These are phyloP conservation scores for Diadromus collaris DNA, from an alignment of 2,888 invertebrate species.

Conservation along the genomic window DNA sequence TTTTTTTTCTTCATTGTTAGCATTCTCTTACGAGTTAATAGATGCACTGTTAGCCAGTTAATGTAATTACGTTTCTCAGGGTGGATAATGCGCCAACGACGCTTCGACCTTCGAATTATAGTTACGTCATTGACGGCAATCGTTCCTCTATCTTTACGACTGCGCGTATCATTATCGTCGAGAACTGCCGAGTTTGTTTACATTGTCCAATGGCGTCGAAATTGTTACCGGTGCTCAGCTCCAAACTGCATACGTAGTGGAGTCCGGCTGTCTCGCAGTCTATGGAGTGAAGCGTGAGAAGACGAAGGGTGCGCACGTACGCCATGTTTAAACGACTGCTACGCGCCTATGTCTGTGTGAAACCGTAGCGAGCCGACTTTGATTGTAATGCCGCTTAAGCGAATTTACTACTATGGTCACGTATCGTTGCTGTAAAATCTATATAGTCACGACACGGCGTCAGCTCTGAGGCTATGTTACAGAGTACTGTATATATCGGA, in stretches of 20 bases:
- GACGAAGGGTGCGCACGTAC: slow-evolving; percentile 27
- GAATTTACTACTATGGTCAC: not conserved
- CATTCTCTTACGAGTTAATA: not conserved
- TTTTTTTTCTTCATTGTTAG: too few relatives aligned
- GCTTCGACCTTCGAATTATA: not conserved
- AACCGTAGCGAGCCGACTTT: not conserved
- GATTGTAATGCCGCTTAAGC: not conserved
- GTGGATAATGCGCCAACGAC: not conserved
- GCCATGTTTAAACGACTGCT: slow-evolving; percentile 11
- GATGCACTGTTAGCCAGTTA: not conserved
- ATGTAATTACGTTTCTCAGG: not conserved
- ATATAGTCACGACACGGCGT: not conserved
- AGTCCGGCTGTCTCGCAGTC: not conserved
- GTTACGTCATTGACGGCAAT: not conserved
- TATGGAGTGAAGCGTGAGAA: slow-evolving; percentile 26
- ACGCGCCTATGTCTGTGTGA: not conserved
- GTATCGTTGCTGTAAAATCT: not conserved
- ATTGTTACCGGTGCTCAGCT: not conserved
- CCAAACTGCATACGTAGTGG: not conserved
- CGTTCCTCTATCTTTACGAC: not conserved
- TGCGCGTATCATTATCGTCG: not conserved
- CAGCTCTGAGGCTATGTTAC: not conserved
- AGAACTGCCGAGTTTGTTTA: slow-evolving; percentile 1
- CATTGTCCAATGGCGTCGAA: slow-evolving; percentile 3
- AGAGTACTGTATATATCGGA: too few relatives aligned